Evolutionary conservation across 1,140 invertebrate genomes (phyloP).

Genomic region (Akabosia matsudoensis): DNA sequence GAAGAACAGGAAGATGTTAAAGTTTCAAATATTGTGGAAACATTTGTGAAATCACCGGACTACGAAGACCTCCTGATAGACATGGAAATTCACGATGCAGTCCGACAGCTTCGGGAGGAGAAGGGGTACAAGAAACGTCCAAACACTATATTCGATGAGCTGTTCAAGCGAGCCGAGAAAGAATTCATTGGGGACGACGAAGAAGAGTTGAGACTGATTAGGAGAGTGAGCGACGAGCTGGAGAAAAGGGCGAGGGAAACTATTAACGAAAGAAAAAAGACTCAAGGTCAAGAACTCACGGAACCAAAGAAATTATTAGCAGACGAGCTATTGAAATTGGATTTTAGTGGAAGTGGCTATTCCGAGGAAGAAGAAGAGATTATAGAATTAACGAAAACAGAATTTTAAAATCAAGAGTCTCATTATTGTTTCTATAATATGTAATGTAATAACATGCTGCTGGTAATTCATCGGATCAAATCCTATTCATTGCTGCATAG

Average conservation of each 20-base stretch:
- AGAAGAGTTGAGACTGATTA: slow-evolving; percentile 14
- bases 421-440: neutral
- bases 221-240: slow-evolving; percentile 6
- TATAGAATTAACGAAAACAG: neutral
- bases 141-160: slow-evolving; percentile 10
- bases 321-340: slow-evolving; percentile 6
- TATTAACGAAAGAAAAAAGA: slow-evolving; percentile 12
- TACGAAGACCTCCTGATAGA: slow-evolving; percentile 22
- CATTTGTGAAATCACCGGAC: slow-evolving; percentile 5
- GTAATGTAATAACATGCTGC: too few relatives aligned
- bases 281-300: neutral
- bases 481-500: too few relatives aligned
- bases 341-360: slow-evolving; percentile 9
- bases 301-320: neutral
- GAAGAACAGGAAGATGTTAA: neutral
- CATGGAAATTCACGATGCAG: slow-evolving; percentile 10
- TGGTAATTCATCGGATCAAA: too few relatives aligned
- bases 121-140: slow-evolving; percentile 10
- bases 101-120: neutral
- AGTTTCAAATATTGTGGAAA: slow-evolving; percentile 7
- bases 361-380: neutral
- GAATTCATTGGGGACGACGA: slow-evolving; percentile 17
- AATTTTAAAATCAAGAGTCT: neutral
- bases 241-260: neutral
- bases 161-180: slow-evolving; percentile 8